Base-by-base conservation (phyloP, 2,888 invertebrate species). In the Agonopterix subpropinquella region DNA sequence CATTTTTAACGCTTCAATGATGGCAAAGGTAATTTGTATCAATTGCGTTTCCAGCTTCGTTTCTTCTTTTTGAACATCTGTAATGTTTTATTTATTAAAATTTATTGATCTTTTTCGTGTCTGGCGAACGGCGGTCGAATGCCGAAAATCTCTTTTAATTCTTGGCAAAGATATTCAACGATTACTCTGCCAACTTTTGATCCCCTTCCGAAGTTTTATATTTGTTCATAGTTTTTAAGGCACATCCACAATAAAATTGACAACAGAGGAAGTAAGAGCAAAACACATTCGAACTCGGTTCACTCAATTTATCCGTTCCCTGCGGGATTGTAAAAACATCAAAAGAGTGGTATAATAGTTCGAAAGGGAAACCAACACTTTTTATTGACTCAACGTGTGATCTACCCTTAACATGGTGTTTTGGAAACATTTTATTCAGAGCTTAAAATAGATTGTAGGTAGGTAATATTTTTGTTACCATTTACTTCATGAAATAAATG, bases 1-100 rank as follows among this genome's bases (percentile, higher is more conserved):
- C 67, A 69, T 70, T 75, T 71, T 71, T 73, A 68, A 70, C 76
- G 75, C 74, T 70, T 67, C 76, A 70, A 75, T 77, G 73, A 72
- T 72, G 70, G 67, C 68, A 61, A 65, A 68, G 70, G 70, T 73
- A 75, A 79, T 77, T 77, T 77, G 73, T 78, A 73, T 75, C 75
- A 73, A 74, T 76, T 75, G 64, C 48, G 43, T 53, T 36, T 41
- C 44, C 37, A 28, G 43, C 5, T 15, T 9, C 39, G 39, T 39
- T 39, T 2, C n/a, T 39, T 39, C n/a, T 39, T n/a, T 39, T n/a
- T 39, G 4, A 39, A 9, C 39, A 39, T 9, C n/a, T 39, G 9
- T 39, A 39, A 39, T 39, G 39, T 39, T n/a, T 39, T n/a, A n/a
- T 28, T 28, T 39, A 39, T 39, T 39, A 39, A 39, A 39, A n/a